These are phyloP conservation scores for Cotesia vestalis DNA, from an alignment of 1,140 invertebrate species.

Conservation along the genomic window DNA sequence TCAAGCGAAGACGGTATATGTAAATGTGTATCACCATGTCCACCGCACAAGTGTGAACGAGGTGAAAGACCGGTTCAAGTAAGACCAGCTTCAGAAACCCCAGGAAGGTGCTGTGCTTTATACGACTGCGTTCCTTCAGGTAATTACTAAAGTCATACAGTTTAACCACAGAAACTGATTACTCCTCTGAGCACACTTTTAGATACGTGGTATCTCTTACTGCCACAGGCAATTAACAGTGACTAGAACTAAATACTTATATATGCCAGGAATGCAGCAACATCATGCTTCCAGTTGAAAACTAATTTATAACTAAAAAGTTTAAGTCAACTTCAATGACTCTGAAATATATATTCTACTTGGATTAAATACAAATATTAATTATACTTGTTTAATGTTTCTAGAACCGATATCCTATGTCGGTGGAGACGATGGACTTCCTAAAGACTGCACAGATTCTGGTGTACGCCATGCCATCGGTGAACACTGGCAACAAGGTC, in stretches of 20 bases:
- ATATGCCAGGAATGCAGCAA: too few species aligned
- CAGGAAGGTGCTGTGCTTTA: conserved; percentile 57
- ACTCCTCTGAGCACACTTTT: background rate
- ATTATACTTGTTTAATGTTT: conserved; percentile 44
- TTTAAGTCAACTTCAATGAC: background rate
- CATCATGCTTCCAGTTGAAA: too few species aligned
- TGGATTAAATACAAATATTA: background rate
- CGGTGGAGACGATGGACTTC: conserved; percentile 40
- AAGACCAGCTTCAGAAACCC: conserved; percentile 45
- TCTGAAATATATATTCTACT: too few species aligned
- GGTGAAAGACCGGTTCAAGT: conserved; percentile 52
- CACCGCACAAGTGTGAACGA: conserved; percentile 49
- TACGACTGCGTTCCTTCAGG: conserved; percentile 57
- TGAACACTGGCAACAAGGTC: conserved; percentile 52
- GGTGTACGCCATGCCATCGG: conserved; percentile 44
- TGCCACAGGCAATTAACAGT: background rate
- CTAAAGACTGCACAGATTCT: conserved; percentile 45
- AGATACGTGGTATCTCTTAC: background rate
- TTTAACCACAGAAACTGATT: conserved; percentile 32
- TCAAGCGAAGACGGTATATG: conserved; percentile 54
- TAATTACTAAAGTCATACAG: conserved; percentile 46
- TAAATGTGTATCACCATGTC: conserved; percentile 56
- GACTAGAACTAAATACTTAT: too few species aligned
- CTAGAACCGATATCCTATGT: conserved; percentile 48
- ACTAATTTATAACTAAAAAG: background rate